A percentile compares a stretch with the other conserved stretches of the same genome.
phyloP scores from a whole-genome alignment of 2,888 invertebrate genomes.

The Nymphalis urticae region DNA sequence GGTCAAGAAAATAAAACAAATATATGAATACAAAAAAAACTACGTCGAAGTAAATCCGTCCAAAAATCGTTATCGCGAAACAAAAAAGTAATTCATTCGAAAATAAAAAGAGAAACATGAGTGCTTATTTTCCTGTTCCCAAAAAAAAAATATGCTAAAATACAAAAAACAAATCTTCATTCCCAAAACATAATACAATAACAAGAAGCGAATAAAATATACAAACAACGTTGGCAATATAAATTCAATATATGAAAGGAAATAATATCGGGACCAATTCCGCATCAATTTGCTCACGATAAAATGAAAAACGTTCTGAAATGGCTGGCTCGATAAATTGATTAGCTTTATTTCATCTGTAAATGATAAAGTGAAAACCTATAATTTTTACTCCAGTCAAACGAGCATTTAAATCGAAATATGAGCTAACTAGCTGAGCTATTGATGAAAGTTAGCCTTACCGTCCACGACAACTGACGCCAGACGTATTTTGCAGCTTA shows the following conservation, averaged over 20 bases:
- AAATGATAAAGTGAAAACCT: not conserved
- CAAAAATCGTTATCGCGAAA: not conserved
- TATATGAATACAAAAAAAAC: not conserved
- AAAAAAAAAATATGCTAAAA: conserved; percentile 7
- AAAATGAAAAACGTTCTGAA: conserved; percentile 13
- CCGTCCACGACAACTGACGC: no score
- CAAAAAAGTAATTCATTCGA: not conserved
- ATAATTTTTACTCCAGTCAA: no score
- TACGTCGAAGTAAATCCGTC: not conserved
- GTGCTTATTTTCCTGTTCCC: conserved; percentile 1
- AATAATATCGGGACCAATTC: conserved; percentile 25
- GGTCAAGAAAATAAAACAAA: not conserved
- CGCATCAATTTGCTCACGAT: conserved; percentile 18
- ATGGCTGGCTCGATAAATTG: conserved; percentile 8
- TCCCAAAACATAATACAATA: conserved; percentile 17
- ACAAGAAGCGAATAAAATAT: conserved; percentile 13
- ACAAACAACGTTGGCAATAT: conserved; percentile 21
- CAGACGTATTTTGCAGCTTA: no score
- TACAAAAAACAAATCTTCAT: conserved; percentile 15
- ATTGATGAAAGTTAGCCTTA: no score
- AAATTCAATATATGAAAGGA: conserved; percentile 29
- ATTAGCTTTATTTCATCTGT: conserved; percentile 12
- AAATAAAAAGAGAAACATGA: conserved; percentile 5
- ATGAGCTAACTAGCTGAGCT: no score
- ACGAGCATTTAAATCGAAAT: no score